Base-by-base conservation (phyloP, 2,888 invertebrate species). In the Andrena praecox region DNA sequence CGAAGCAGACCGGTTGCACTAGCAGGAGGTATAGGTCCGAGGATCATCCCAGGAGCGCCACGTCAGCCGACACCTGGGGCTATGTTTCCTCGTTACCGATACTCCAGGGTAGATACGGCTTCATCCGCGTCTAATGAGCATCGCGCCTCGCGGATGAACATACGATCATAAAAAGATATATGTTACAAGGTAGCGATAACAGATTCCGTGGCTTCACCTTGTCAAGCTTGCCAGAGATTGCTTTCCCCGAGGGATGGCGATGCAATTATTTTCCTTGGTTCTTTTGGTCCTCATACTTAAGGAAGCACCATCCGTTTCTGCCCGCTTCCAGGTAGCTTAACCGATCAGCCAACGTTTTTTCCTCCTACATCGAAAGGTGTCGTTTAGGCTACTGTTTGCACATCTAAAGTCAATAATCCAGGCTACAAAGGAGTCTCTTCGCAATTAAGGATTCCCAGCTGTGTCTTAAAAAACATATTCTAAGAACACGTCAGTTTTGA, bases 181-280 rank as follows among this genome's bases (percentile, higher is more conserved):
- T 88, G 88, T 86, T 85, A 88, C 87, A 88, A 88, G 87, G 88
- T 75, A 81, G 76, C 83, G 88, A 86, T 84, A 84, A 84, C 74
- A 56, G 78, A 88, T 76, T 62, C 80, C 73, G 72, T 66, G 66
- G 63, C 48, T 60, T 68, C 16, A 62, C 85, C 84, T 87, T 81
- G 83, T 69, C 29, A 75, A 86, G 81, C 79, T 52, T 33, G 59
- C 68, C 60, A 70, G 31, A 12, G 72, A 64, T 56, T 42, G 62
- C 12, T 62, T 64, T 77, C 60, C 48, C 27, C 54, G 35, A 54
- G 33, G 62, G 27, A 52, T 66, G 31, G 10, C 59, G 31, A n/a
- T 31, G 67, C 16, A 52, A 52, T 42, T 42, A 42, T 42, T 42
- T 5, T 16, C 16, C 42, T 42, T 5, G 16, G 42, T 42, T 42